A percentile compares a stretch with the other conserved stretches of the same genome.
phyloP scores from a whole-genome alignment of 1,140 invertebrate genomes.

The Papilio dardanus region DNA sequence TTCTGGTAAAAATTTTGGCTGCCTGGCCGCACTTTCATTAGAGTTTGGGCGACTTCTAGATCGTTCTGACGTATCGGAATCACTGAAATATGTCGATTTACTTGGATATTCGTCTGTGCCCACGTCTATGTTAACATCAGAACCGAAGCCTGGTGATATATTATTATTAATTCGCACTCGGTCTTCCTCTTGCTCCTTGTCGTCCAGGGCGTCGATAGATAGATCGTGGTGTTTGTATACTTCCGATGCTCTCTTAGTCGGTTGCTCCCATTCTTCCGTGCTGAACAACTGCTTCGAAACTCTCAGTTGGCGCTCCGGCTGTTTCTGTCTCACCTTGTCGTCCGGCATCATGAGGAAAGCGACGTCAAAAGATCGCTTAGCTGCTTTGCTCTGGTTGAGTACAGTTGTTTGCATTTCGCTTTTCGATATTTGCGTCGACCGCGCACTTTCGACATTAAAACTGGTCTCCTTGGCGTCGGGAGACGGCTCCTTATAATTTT shows the following conservation, averaged over 20 bases:
- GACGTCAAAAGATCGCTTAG: constrained; percentile 93
- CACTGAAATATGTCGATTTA: constrained; percentile 78
- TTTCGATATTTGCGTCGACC: constrained; percentile 63
- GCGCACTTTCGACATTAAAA: constrained; percentile 75
- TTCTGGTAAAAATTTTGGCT: constrained; percentile 76
- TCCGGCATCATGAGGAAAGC: constrained; percentile 94
- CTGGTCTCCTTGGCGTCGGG: constrained; percentile 72
- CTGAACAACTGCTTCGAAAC: constrained; percentile 81
- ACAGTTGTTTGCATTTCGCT: constrained; percentile 69
- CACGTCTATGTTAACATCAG: constrained; percentile 82
- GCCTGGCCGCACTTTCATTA: constrained; percentile 77
- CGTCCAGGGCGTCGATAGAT: constrained; percentile 64
- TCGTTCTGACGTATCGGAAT: constrained; percentile 79
- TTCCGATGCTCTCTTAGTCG: constrained; percentile 67
- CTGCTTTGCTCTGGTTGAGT: constrained; percentile 66
- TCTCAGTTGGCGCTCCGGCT: constrained; percentile 84
- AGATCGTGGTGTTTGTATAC: constrained; percentile 73
- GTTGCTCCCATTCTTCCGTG: constrained; percentile 74
- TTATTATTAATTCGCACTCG: constrained; percentile 75
- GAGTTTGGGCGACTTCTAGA: constrained; percentile 79
- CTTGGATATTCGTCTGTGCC: constrained; percentile 81
- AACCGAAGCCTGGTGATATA: constrained; percentile 76
- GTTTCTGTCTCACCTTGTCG: constrained; percentile 88
- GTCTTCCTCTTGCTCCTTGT: constrained; percentile 76
- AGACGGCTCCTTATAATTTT: constrained; percentile 77